Evolutionary conservation across 2,888 invertebrate genomes (phyloP), one percentile per base, ranked within the genome.

Genomic region (Prenolepis imparis): DNA sequence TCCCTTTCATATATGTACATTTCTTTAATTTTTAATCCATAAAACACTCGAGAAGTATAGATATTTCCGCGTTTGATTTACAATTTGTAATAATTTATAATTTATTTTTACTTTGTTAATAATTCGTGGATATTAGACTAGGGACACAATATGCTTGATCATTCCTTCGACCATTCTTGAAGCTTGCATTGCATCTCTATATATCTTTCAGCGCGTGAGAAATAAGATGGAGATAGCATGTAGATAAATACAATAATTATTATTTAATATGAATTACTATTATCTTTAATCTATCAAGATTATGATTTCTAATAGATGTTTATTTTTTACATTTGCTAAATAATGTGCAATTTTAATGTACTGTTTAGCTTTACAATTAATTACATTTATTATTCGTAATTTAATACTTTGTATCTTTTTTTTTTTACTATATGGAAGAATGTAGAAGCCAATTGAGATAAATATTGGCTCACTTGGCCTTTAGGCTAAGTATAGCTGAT

Each of bases 381-480:
- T 66, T 36, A 66, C 21, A 3, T 61, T 61, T 48, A 48, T 75
- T 66, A 64, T 48, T 32, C 24, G 11, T 66, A 36, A 48, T 64
- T 44, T 75, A 41, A 61, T 39, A 61, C 28, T 12, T 39, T 15
- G 12, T 61, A 21, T 66, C 64, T 36, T n/a, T 32, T n/a, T 48
- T n/a, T n/a, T 36, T 48, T 21, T 48, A 21, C 36, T 21, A 24
- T 21, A 2, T 8, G 36, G 24, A 75, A 75, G 18, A 36, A 18
- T 48, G 36, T 48, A 48, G 18, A 44, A 48, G 44, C 32, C n/a
- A 18, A 28, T 28, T 12, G 36, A 36, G 64, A 66, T 64, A 32
- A 48, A 15, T 21, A 18, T 64, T 44, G 74, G 63, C 32, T 74
- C 32, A 48, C 21, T 63, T 48, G 48, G 66, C 74, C 74, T 75